Evolutionary conservation across 2,113 vertebrate species (phyloP), one percentile per base, ranked within the genome.

Genomic region (Sebastes fasciatus): DNA sequence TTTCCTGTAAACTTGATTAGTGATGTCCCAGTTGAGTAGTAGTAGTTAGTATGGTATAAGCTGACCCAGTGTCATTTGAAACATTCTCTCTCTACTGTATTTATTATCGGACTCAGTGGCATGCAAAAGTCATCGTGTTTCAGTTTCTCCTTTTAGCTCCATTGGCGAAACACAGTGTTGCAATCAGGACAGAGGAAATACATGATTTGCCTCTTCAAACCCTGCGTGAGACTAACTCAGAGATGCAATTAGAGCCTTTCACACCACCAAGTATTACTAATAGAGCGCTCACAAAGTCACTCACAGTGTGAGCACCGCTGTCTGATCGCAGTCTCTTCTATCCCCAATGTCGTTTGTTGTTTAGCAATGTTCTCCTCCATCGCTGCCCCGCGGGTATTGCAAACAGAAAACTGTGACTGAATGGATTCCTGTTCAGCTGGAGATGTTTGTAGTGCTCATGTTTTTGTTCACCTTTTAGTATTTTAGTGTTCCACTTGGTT

Each of bases 211-310:
- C n/a, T 40, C 40, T 61, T 61, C 17, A 46, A 73, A 77, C 26
- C 14, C 40, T 52, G 46, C 16, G 0, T 40, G 40, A 40, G 17
- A 52, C 71, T 17, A 66, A 46, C 64, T 48, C 34, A 23, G 63
- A 55, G 67, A 77, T 49, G 19, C 55, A 73, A 77, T 77, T 68
- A 76, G 12, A 65, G 72, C 42, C 49, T 80, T 60, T 88, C 48
- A 63, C 45, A 61, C 5, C 23, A 55, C 12, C 63, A 69, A 49
- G 49, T 82, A 40, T 67, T 49, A 23, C 40, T 45, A 70, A 74
- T 40, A 52, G n/a, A 48, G 16, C n/a, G 1, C 68, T 81, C 16
- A 52, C n/a, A 65, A 74, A 74, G 58, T 57, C 63, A 40, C 43
- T 77, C 65, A 19, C 0, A 8, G 55, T 57, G 16, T 19, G 71